Evolutionary conservation across 1,140 invertebrate genomes (phyloP).

Genomic region (Thaumetopoea pityocampa): DNA sequence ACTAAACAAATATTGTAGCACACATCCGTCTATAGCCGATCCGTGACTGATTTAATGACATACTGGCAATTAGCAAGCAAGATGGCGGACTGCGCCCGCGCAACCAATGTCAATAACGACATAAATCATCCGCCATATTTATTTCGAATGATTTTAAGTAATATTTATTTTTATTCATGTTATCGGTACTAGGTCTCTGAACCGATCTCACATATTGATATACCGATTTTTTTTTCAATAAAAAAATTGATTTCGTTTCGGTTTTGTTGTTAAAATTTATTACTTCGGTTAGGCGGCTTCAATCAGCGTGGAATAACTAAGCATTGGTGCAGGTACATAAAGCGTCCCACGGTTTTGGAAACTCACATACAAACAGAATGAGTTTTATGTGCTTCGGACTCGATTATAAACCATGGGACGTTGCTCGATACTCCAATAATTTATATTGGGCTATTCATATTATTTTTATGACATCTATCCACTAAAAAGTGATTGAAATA

Average conservation of each 20-base stretch:
- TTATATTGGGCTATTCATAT: constrained; percentile 18
- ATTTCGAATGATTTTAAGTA: constrained; percentile 36
- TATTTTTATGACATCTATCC: constrained; percentile 17
- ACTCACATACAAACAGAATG: constrained; percentile 9
- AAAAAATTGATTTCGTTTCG: constrained; percentile 5
- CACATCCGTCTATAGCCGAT: constrained; percentile 26
- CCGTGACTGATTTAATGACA: constrained; percentile 61
- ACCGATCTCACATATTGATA: constrained; percentile 13
- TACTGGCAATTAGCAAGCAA: constrained; percentile 53
- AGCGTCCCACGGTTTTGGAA: constrained; percentile 11
- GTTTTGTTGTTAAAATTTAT: constrained; percentile 12
- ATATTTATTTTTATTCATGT: constrained; percentile 27
- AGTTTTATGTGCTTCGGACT: constrained; percentile 11
- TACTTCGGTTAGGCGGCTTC: constrained; percentile 1
- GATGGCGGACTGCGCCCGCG: constrained; percentile 51
- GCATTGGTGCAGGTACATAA: constrained; percentile 15
- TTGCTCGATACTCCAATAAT: constrained; percentile 10
- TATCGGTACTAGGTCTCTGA: constrained; percentile 12
- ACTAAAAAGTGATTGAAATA: constrained; percentile 20
- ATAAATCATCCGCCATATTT: constrained; percentile 62
- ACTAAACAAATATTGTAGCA: constrained; percentile 13
- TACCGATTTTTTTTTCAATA: constrained; percentile 6
- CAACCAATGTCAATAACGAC: constrained; percentile 49
- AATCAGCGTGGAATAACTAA: constrained; percentile 1
- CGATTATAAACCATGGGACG: constrained; percentile 12